phyloP scores from a whole-genome alignment of 2,888 invertebrate genomes.

The Hydrotaea cyrtoneurina region DNA sequence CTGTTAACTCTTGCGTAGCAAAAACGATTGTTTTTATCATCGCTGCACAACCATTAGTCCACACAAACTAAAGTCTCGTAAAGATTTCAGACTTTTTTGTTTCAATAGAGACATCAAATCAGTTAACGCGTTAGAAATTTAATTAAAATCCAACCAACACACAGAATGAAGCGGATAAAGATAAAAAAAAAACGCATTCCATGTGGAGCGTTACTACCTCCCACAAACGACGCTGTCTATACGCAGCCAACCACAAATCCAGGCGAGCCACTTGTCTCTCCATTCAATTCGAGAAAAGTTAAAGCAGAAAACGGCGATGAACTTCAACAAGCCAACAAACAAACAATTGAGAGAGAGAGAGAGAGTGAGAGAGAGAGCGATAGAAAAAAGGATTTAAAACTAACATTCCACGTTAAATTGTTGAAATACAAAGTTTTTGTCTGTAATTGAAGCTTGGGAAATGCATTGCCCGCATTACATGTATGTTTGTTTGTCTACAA shows the following conservation, averaged over 20 bases:
- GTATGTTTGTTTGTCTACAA: background rate
- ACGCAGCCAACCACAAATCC: conserved; percentile 8
- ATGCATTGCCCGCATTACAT: background rate
- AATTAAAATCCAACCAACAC: conserved; percentile 13
- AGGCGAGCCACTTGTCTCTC: background rate
- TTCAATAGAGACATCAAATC: conserved; percentile 28
- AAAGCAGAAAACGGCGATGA: background rate
- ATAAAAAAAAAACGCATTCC: background rate
- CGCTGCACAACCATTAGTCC: background rate
- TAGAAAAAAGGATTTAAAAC: conserved; percentile 16
- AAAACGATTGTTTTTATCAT: background rate
- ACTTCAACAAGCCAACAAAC: background rate
- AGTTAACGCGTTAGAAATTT: conserved; percentile 12
- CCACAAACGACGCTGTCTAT: background rate
- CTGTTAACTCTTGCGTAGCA: background rate
- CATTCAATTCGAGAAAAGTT: background rate
- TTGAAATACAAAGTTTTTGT: background rate
- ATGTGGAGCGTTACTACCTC: background rate
- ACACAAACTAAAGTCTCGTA: background rate
- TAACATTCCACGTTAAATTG: conserved; percentile 12
- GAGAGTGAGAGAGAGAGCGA: too few relatives aligned
- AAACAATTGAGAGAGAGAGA: background rate
- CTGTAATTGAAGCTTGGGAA: background rate
- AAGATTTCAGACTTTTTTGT: conserved; percentile 17
- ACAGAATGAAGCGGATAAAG: background rate